Percentiles rank a stretch among this genome's conserved stretches.
phyloP scores from a whole-genome alignment of 2,888 invertebrate species.

The Ectobius pallidus region DNA sequence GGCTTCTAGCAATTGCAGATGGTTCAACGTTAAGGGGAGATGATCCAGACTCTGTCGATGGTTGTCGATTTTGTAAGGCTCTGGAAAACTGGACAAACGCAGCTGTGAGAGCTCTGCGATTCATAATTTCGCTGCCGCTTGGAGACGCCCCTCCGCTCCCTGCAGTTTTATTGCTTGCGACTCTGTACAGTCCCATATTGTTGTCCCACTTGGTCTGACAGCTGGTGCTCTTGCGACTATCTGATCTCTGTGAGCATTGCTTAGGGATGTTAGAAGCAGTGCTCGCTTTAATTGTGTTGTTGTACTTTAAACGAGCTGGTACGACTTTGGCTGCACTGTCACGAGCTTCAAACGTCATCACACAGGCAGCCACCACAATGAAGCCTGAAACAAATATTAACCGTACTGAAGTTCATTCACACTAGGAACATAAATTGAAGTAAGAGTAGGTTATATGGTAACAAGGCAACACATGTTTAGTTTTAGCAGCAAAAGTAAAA shows the following conservation, averaged over 20 bases:
- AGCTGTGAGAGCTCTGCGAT: slow-evolving; percentile 55
- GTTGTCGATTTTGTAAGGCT: slow-evolving; percentile 47
- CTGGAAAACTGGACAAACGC: slow-evolving; percentile 59
- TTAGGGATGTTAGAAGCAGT: slow-evolving; percentile 22
- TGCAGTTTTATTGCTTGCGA: slow-evolving; percentile 44
- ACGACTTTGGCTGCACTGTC: slow-evolving; percentile 93
- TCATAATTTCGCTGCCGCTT: slow-evolving; percentile 37
- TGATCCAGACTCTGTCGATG: slow-evolving; percentile 38
- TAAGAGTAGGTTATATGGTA: too few species aligned
- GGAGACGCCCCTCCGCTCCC: slow-evolving; percentile 51
- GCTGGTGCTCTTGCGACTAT: slow-evolving; percentile 50
- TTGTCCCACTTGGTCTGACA: slow-evolving; percentile 58
- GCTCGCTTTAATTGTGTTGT: slow-evolving; percentile 33
- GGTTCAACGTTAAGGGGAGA: slow-evolving; percentile 7
- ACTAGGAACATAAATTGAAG: too few species aligned
- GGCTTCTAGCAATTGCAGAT: slow-evolving; percentile 57
- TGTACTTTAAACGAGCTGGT: slow-evolving; percentile 70
- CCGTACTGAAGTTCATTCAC: too few species aligned
- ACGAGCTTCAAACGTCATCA: slow-evolving; percentile 97
- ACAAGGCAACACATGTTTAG: too few species aligned
- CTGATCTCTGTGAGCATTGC: slow-evolving; percentile 31
- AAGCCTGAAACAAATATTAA: slow-evolving; percentile 77
- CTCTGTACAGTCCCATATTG: slow-evolving; percentile 61
- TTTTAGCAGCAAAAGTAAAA: too few species aligned
- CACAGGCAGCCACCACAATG: slow-evolving; percentile 95